A percentile compares a stretch with the other conserved stretches of the same genome.
Evolutionary conservation across 2,797 vertebrate species (phyloP).

Genomic region (Anomalospiza imberbis): DNA sequence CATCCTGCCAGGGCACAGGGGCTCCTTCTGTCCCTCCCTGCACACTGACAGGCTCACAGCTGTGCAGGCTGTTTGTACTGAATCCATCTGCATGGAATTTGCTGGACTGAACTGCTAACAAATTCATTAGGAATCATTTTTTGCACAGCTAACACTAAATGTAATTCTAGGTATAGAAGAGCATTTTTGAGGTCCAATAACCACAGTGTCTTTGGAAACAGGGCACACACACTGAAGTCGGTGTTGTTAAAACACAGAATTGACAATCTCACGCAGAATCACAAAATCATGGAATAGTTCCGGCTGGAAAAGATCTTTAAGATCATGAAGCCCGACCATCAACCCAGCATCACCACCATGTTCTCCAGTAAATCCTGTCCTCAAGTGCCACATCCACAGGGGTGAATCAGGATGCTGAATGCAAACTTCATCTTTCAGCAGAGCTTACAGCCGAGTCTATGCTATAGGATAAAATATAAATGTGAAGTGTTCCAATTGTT

Average conservation of each 20-base stretch:
- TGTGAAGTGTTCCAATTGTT: background rate
- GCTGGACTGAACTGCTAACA: background rate
- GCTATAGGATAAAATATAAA: background rate
- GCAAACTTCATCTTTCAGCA: background rate
- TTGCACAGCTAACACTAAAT: background rate
- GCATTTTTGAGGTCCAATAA: background rate
- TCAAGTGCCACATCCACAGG: background rate
- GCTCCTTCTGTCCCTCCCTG: background rate
- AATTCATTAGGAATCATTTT: background rate
- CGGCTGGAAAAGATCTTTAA: background rate
- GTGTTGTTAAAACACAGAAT: background rate
- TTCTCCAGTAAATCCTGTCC: background rate
- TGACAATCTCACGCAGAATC: background rate
- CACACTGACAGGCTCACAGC: background rate
- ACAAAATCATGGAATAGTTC: background rate
- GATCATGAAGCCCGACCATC: background rate
- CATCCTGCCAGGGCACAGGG: background rate
- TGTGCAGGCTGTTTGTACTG: background rate
- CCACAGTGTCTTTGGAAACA: background rate
- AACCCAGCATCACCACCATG: background rate
- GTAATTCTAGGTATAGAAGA: background rate
- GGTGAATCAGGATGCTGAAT: background rate
- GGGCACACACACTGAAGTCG: background rate
- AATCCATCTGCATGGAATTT: background rate
- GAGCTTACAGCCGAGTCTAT: accelerated